phyloP scores from a whole-genome alignment of 1,140 invertebrate genomes.

The Schlechtendalia chinensis region DNA sequence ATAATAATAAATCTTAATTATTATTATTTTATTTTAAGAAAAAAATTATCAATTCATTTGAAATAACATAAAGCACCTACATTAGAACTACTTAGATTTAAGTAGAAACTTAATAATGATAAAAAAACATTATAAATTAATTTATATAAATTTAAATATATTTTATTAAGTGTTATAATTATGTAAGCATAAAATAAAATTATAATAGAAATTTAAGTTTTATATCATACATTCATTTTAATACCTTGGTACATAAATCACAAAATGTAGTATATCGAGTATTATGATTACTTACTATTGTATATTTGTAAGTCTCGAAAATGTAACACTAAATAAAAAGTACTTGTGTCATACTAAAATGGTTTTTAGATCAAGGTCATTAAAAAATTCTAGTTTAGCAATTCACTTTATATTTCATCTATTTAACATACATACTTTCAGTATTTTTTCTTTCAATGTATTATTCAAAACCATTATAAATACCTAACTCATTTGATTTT shows the following conservation, averaged over 20 bases:
- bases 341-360: not conserved
- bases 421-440: constrained; percentile 2
- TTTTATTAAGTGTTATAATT: not conserved
- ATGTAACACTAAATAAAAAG: not conserved
- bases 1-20: too few relatives aligned
- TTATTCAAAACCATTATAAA: not conserved
- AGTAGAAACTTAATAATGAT: not conserved
- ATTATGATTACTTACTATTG: too few relatives aligned
- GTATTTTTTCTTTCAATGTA: not conserved
- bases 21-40: too few relatives aligned
- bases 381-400: not conserved
- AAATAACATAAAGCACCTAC: not conserved
- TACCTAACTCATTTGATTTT: not conserved
- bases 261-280: not conserved
- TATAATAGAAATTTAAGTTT: not conserved
- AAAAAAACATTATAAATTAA: not conserved
- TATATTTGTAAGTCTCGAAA: not conserved
- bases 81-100: not conserved
- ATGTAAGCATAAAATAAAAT: not conserved
- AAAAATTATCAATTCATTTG: too few relatives aligned
- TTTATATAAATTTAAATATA: not conserved
- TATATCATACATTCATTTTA: not conserved
- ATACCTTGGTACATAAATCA: not conserved
- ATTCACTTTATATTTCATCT: not conserved
- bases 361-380: constrained; percentile 17